Percentiles rank a stretch among this genome's conserved stretches.
These are phyloP conservation scores for Centrocercus urophasianus DNA, from an alignment of 2,113 vertebrate genomes.

Conservation along the genomic window DNA sequence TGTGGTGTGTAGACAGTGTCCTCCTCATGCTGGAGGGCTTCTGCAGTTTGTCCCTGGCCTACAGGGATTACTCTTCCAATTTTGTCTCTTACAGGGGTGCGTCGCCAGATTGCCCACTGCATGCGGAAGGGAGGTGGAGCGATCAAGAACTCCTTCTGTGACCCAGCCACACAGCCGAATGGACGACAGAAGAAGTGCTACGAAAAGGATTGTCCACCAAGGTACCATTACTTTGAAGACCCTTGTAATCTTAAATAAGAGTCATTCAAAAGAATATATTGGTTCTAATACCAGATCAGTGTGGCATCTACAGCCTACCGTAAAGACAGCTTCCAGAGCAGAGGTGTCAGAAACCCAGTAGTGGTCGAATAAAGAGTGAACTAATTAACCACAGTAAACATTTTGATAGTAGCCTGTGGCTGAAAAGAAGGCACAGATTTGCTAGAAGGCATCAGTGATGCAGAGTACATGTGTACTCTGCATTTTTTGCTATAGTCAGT, in stretches of 20 bases:
- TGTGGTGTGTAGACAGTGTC: fast-evolving
- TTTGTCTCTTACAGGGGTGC: constrained; percentile 79
- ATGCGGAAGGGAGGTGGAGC: constrained; percentile 82
- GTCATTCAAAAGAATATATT: not conserved
- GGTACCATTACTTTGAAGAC: constrained; percentile 56
- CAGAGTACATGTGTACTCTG: not conserved
- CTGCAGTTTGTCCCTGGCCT: not conserved
- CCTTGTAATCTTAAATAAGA: not conserved
- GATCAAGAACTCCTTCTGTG: constrained; percentile 88
- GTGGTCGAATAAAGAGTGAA: not conserved
- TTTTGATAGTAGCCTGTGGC: not conserved
- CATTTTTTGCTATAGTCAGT: not conserved
- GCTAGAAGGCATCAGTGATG: not conserved
- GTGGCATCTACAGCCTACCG: fast-evolving
- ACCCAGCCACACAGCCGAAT: constrained; percentile 82
- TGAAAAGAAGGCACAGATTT: not conserved
- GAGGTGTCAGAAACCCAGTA: not conserved
- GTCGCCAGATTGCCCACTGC: constrained; percentile 86
- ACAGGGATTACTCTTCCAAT: not conserved
- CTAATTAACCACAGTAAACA: not conserved
- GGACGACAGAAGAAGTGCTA: constrained; percentile 88
- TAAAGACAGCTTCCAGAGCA: not conserved
- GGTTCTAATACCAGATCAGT: not conserved
- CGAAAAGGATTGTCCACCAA: constrained; percentile 90
- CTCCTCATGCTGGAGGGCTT: not conserved